These are phyloP conservation scores for Blomia tropicalis DNA, from an alignment of 2,888 invertebrate species.

Conservation along the genomic window DNA sequence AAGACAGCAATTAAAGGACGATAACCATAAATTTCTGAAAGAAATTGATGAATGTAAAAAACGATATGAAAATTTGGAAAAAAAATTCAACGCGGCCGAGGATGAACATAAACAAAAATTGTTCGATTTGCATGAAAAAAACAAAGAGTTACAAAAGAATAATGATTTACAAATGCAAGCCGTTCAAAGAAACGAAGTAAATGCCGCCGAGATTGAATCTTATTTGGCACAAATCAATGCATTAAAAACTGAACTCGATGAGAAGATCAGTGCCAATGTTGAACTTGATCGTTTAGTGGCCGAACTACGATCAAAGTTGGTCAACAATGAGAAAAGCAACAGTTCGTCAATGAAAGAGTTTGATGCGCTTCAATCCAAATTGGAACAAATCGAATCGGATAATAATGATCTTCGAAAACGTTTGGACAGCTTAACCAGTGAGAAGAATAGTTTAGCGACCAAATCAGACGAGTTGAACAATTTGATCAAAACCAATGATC, in stretches of 20 bases:
- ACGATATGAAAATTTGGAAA: neutral
- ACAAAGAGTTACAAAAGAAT: neutral
- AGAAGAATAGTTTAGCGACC: neutral
- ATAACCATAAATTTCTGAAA: neutral
- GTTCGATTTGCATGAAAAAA: neutral
- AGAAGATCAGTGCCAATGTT: neutral
- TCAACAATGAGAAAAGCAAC: neutral
- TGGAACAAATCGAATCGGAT: neutral
- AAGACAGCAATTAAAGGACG: neutral
- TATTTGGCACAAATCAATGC: neutral
- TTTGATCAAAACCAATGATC: neutral
- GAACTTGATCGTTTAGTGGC: neutral
- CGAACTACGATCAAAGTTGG: neutral
- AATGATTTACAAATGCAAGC: neutral
- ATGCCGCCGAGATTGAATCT: neutral
- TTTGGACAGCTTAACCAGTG: neutral
- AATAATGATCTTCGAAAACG: neutral
- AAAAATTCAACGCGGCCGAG: neutral
- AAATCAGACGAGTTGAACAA: conserved; percentile 2
- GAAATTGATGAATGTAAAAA: neutral
- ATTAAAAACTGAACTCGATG: neutral
- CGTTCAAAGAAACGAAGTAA: neutral
- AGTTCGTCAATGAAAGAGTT: neutral
- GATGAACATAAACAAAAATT: neutral
- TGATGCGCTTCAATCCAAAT: neutral